Evolutionary conservation across 2,888 invertebrate genomes (phyloP).

Genomic region (Tetranychus truncatus): DNA sequence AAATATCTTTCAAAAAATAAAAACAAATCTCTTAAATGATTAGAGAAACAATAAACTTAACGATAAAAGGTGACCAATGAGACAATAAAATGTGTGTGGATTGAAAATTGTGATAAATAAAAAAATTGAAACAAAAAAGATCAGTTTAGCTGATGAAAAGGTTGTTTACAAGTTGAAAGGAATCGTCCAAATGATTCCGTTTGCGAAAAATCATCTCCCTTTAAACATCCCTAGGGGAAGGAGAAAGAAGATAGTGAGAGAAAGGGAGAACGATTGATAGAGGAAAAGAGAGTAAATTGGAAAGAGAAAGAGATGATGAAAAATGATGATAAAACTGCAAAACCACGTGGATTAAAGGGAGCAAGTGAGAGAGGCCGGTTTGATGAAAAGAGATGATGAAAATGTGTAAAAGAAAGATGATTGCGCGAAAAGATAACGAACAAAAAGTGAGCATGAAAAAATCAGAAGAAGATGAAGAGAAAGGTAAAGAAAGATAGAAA

Average conservation of each 20-base stretch:
- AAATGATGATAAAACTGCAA: neutral
- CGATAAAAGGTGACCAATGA: too few relatives aligned
- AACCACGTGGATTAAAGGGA: neutral
- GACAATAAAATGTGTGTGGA: too few relatives aligned
- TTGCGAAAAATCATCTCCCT: neutral
- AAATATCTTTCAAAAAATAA: too few relatives aligned
- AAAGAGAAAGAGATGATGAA: neutral
- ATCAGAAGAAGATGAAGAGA: neutral
- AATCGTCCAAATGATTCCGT: neutral
- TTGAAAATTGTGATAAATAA: neutral
- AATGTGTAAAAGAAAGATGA: neutral
- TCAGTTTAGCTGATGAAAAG: neutral
- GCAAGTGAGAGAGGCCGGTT: neutral
- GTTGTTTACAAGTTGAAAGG: neutral
- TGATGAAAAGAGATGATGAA: neutral
- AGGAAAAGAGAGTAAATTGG: neutral
- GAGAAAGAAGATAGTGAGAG: neutral
- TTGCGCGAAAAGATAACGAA: neutral
- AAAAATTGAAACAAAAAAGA: neutral
- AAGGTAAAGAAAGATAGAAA: neutral
- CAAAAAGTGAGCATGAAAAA: neutral
- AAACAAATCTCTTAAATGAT: too few relatives aligned
- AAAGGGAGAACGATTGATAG: neutral
- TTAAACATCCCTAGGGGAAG: neutral
- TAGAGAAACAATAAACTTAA: too few relatives aligned